These are phyloP conservation scores for Conus ventricosus DNA, from an alignment of 1,140 invertebrate genomes.

Conservation along the genomic window DNA sequence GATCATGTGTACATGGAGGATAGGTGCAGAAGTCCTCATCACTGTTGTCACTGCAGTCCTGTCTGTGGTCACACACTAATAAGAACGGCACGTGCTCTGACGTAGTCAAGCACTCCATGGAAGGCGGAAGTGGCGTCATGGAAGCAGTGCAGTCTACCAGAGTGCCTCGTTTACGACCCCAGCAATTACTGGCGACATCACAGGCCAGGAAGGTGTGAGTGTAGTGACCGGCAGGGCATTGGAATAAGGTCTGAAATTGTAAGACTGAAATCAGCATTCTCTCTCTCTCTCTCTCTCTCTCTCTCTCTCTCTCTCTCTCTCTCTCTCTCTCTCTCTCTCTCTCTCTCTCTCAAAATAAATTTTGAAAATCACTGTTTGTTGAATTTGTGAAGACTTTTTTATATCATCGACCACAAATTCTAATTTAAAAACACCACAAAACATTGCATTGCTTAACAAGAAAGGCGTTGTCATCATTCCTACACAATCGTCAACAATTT, in stretches of 20 bases:
- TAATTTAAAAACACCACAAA: no score
- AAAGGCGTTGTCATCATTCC: no score
- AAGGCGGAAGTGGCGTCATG: not conserved
- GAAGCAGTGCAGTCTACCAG: not conserved
- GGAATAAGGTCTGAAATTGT: not conserved
- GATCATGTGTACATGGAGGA: not conserved
- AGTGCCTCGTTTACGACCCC: not conserved
- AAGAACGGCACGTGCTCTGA: not conserved
- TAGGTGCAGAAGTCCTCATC: slow-evolving; percentile 14
- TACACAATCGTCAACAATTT: no score
- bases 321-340: no score
- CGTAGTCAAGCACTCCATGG: not conserved
- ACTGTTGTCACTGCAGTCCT: slow-evolving; percentile 7
- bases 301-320: no score
- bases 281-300: no score
- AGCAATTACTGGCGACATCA: not conserved
- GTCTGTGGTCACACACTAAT: not conserved
- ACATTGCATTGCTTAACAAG: no score
- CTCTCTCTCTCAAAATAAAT: no score
- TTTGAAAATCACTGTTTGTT: no score
- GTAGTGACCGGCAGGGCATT: not conserved
- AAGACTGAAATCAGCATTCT: no score
- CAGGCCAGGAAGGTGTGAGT: slow-evolving; percentile 11
- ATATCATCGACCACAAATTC: no score
- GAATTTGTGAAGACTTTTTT: no score